These are phyloP conservation scores for Caprella mutica DNA, from an alignment of 2,888 invertebrate species.

Conservation along the genomic window DNA sequence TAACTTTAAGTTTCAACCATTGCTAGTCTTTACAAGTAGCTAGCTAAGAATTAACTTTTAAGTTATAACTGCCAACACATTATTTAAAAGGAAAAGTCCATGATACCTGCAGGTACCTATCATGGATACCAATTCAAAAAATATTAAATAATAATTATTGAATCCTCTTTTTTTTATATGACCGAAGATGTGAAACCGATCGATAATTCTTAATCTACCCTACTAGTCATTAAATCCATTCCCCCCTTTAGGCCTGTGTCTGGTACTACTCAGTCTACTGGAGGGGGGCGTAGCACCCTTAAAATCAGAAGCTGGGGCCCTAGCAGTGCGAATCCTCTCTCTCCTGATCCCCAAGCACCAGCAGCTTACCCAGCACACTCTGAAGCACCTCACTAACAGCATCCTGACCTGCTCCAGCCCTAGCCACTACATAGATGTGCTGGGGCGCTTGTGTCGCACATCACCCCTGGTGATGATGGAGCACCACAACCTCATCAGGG, in stretches of 20 bases:
- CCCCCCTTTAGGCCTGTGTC: constrained; percentile 25
- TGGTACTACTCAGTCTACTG: constrained; percentile 24
- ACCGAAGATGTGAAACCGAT: no score
- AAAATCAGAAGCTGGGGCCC: constrained; percentile 8
- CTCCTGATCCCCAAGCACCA: constrained; percentile 23
- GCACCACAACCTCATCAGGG: constrained; percentile 19
- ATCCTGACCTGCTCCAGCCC: constrained; percentile 20
- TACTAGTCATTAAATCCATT: no score
- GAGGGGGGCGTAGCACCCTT: constrained; percentile 17
- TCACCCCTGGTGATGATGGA: constrained; percentile 26
- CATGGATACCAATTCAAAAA: no score
- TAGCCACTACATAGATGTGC: constrained; percentile 22
- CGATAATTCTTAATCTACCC: no score
- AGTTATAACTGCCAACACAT: no score
- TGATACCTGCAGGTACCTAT: no score
- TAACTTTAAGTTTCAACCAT: no score
- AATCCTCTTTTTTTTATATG: no score
- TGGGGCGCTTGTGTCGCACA: constrained; percentile 15
- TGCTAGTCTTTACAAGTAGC: no score
- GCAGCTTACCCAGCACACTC: constrained; percentile 14
- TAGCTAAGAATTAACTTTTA: no score
- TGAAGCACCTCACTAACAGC: constrained; percentile 17
- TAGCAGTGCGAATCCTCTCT: constrained; percentile 18
- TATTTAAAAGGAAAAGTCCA: no score
- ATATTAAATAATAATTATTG: no score